Base-by-base conservation (phyloP, 2,888 invertebrate species). In the Sycophila texana region DNA sequence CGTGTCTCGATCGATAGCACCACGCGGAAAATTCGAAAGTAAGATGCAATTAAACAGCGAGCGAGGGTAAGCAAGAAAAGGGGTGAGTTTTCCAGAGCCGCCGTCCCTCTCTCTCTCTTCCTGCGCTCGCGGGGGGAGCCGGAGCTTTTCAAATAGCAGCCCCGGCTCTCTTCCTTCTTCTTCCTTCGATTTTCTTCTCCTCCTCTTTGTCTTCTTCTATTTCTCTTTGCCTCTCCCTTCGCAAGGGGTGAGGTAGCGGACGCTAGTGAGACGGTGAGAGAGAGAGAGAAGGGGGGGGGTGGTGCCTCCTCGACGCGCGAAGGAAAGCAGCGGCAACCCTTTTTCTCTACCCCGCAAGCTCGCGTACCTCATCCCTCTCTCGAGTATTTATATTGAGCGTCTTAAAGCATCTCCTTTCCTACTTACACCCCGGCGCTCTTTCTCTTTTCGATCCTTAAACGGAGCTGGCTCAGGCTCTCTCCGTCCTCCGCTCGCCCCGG, bases 11-110 rank as follows among this genome's bases (percentile, higher is more conserved):
- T 90, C 90, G 90, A 90, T 90, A 90, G 88, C 89, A 88, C 89
- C 89, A 88, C 90, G 90, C 90, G 89, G 90, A 90, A 90, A 90
- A 90, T 90, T 90, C 90, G 90, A 90, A 90, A 90, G 90, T 90
- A 90, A 90, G 90, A 90, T 90, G 90, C 90, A 90, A 90, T 90
- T 90, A 90, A 90, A 90, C 90, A 89, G 89, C 88, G 88, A 87
- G 86, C 89, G 88, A 89, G 90, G 89, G 89, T 89, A 90, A 89
- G 90, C 89, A 89, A 89, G 89, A 89, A 90, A 90, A 90, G 90
- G 90, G 90, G 90, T 90, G 90, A 90, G 89, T 89, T 89, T 90
- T 89, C 89, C 89, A 89, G 86, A 39, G 86, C 86, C 76, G 86
- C 85, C 85, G 85, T 84, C 85, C 85, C 55, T 13, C 16, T 13